These are phyloP conservation scores for Acrossocheilus fasciatus DNA, from an alignment of 2,797 vertebrate genomes.

Conservation along the genomic window DNA sequence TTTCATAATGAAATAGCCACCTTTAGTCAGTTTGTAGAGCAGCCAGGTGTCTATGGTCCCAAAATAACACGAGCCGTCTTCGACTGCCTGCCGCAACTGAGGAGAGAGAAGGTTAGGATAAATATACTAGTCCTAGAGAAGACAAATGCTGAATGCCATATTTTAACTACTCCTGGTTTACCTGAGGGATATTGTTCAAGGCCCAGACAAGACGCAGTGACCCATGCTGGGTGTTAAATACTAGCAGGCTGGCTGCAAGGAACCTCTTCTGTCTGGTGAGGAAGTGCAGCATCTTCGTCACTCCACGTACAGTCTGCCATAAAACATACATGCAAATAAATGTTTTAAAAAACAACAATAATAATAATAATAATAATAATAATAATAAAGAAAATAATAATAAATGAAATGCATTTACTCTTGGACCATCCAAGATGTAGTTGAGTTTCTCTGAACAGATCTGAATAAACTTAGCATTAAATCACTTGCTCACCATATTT, in stretches of 20 bases:
- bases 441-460: not conserved
- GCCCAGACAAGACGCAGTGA: conserved; percentile 89
- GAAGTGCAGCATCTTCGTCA: conserved; percentile 85
- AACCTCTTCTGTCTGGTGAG: conserved; percentile 85
- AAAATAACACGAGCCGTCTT: conserved; percentile 90
- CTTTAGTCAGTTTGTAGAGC: conserved; percentile 91
- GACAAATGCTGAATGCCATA: not conserved
- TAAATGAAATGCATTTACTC: not conserved
- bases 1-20: conserved; percentile 66
- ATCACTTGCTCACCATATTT: not conserved
- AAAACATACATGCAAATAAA: conserved; percentile 39
- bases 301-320: conserved; percentile 79
- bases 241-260: conserved; percentile 83
- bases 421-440: not conserved
- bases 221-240: conserved; percentile 90
- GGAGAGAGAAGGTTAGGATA: conserved; percentile 1
- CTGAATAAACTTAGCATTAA: not conserved
- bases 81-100: conserved; percentile 84
- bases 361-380: too few relatives aligned
- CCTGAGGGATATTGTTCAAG: conserved; percentile 86
- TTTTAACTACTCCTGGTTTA: conserved; percentile 62
- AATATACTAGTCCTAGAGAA: not conserved
- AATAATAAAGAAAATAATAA: not conserved
- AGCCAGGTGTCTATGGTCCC: conserved; percentile 96
- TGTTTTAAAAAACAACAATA: not conserved